Percentiles rank a stretch among this genome's conserved stretches.
phyloP scores from a whole-genome alignment of 2,888 invertebrate genomes.

The Druceiella hillmani region DNA sequence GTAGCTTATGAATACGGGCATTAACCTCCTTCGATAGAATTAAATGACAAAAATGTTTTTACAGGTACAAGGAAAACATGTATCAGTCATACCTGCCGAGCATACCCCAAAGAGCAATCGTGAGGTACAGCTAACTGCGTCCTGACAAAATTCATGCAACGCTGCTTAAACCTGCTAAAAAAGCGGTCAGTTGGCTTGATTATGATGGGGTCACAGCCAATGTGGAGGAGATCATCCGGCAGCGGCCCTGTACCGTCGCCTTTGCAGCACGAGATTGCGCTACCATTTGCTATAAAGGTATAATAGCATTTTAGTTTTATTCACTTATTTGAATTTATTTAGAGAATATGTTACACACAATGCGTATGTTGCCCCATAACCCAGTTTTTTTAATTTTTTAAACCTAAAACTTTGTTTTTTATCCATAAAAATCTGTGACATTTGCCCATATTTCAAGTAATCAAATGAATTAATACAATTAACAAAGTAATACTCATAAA shows the following conservation, averaged over 20 bases:
- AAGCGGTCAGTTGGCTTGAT: conserved; percentile 57
- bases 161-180: conserved; percentile 50
- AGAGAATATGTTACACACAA: too few relatives aligned
- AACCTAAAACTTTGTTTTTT: too few relatives aligned
- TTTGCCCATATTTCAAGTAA: too few relatives aligned
- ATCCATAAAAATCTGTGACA: too few relatives aligned
- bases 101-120: conserved; percentile 65
- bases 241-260: conserved; percentile 51
- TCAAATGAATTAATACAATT: too few relatives aligned
- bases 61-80: background rate
- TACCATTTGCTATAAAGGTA: conserved; percentile 53
- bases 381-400: too few relatives aligned
- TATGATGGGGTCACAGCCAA: conserved; percentile 62
- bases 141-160: conserved; percentile 69
- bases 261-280: conserved; percentile 67
- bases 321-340: background rate
- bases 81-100: conserved; percentile 53
- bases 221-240: conserved; percentile 51
- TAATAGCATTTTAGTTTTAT: conserved; percentile 4
- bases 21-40: too few relatives aligned
- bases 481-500: too few relatives aligned
- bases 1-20: too few relatives aligned
- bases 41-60: background rate
- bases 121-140: conserved; percentile 59
- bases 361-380: too few relatives aligned